A percentile compares a stretch with the other conserved stretches of the same genome.
Conservation (phyloP, 2,113 vertebrate genomes). For the Todiramphus chloris region DNA sequence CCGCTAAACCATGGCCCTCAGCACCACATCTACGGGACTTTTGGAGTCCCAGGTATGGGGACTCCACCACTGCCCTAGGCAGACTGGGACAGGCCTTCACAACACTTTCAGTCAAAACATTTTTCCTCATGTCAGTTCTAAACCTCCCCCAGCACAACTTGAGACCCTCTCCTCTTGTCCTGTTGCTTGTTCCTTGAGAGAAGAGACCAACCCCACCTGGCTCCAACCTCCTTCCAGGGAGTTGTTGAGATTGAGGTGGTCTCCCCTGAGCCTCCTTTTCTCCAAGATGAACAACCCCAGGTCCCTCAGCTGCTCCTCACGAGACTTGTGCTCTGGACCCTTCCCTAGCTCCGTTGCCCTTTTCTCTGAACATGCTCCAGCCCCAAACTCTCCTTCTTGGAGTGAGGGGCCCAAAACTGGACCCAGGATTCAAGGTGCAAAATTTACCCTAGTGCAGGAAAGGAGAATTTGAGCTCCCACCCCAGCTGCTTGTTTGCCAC, state of each 20-base stretch:
- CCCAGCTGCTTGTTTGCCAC: neutral
- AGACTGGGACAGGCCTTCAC: neutral
- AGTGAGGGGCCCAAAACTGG: neutral
- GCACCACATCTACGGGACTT: neutral
- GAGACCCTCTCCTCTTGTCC: neutral
- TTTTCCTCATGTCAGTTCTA: neutral
- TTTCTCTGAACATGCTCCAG: neutral
- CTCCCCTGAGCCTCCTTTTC: neutral
- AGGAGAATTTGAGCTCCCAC: neutral
- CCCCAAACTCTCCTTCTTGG: neutral
- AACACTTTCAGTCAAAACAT: neutral
- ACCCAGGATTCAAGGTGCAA: neutral
- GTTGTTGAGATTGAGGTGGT: neutral
- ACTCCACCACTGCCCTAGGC: too few species aligned
- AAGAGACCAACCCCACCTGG: neutral
- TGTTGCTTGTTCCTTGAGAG: neutral
- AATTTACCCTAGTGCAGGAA: neutral
- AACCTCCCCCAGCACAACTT: neutral
- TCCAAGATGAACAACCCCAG: neutral
- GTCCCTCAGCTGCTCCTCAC: neutral
- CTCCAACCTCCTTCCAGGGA: neutral
- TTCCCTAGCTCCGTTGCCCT: neutral
- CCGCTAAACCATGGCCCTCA: neutral
- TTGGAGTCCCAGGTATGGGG: neutral
- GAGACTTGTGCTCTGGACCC: neutral